A percentile compares a stretch with the other conserved stretches of the same genome.
phyloP scores from a whole-genome alignment of 1,140 invertebrate genomes.

The Matsumurasca onukii region DNA sequence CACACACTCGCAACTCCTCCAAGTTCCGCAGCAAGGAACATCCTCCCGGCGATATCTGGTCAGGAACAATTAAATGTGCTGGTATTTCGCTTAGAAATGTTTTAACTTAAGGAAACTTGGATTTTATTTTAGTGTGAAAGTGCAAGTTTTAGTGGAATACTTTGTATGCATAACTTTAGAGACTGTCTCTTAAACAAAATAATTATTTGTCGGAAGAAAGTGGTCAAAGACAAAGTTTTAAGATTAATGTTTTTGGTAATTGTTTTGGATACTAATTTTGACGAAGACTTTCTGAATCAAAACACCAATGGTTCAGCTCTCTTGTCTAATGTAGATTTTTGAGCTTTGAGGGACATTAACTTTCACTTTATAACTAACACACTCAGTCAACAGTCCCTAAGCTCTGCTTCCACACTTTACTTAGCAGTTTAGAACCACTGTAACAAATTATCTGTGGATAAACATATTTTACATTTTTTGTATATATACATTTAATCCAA shows the following conservation, averaged over 20 bases:
- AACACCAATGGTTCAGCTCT: no score
- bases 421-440: no score
- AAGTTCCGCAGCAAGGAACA: background rate
- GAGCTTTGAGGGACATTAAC: no score
- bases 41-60: constrained; percentile 3
- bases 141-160: background rate
- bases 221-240: background rate
- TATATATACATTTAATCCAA: no score
- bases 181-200: background rate
- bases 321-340: no score
- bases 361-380: no score
- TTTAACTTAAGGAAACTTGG: background rate
- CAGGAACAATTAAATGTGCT: background rate
- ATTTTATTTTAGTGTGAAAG: background rate
- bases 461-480: no score
- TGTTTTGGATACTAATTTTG: no score
- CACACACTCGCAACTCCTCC: constrained; percentile 8
- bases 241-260: background rate
- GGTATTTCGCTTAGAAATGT: background rate
- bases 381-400: no score
- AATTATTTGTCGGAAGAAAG: background rate
- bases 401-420: no score
- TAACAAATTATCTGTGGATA: no score
- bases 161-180: background rate
- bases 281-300: no score